A percentile compares a stretch with the other conserved stretches of the same genome.
Conservation (phyloP, 1,140 invertebrate species). For the Pseudomyrmex dendroicus region DNA sequence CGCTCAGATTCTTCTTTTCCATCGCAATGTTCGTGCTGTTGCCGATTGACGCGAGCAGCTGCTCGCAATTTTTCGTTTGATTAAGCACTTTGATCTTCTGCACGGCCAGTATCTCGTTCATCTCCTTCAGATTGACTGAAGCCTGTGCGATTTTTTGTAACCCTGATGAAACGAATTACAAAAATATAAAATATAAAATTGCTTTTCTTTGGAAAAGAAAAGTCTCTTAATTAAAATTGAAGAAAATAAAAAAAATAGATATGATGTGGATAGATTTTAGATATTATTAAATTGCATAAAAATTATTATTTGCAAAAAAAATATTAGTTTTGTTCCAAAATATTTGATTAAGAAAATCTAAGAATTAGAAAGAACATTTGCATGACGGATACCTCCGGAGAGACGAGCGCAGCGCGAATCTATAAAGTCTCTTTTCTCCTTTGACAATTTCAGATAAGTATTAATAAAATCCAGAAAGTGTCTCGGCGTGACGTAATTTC, state of each 20-base stretch:
- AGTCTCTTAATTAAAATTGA: not conserved
- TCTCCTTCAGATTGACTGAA: slow-evolving; percentile 88
- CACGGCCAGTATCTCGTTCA: slow-evolving; percentile 91
- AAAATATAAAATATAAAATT: no score
- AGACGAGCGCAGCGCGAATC: slow-evolving; percentile 81
- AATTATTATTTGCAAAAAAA: not conserved
- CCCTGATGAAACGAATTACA: slow-evolving; percentile 87
- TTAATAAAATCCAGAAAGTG: slow-evolving; percentile 95
- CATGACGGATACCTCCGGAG: slow-evolving; percentile 75
- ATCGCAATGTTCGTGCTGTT: slow-evolving; percentile 88
- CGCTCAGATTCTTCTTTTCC: slow-evolving; percentile 91
- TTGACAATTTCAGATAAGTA: slow-evolving; percentile 90
- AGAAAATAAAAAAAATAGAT: not conserved
- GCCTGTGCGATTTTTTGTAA: slow-evolving; percentile 93
- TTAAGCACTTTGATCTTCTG: slow-evolving; percentile 91
- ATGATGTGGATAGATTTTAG: not conserved
- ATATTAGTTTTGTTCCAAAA: slow-evolving; percentile 1
- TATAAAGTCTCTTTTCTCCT: slow-evolving; percentile 86
- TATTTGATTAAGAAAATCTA: not conserved
- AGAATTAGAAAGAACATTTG: slow-evolving; percentile 15
- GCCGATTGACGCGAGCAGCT: slow-evolving; percentile 88
- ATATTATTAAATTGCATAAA: not conserved
- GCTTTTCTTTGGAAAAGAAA: not conserved
- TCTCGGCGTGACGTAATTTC: slow-evolving; percentile 95
- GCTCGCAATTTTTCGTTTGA: slow-evolving; percentile 91